These are phyloP conservation scores for Mionectes olivaceus DNA, from an alignment of 2,797 vertebrate species.

Conservation along the genomic window DNA sequence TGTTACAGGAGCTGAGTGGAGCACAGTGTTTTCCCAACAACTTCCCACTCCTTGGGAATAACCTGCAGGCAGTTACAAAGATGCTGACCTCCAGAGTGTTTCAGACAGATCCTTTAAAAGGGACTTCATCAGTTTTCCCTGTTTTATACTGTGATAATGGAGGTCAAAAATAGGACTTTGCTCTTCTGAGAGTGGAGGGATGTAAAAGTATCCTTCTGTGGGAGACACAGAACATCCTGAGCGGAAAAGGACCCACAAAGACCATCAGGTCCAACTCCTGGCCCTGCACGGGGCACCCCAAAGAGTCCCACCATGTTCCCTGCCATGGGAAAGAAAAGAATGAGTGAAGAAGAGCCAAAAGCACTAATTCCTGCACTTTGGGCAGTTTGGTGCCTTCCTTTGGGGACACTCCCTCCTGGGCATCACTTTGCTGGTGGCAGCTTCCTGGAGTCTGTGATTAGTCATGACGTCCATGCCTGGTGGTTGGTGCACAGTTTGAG, in stretches of 20 bases:
- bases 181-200: not conserved
- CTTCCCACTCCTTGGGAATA: not conserved
- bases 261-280: not conserved
- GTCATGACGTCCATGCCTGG: rapidly evolving
- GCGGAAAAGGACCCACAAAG: not conserved
- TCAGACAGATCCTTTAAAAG: not conserved
- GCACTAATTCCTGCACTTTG: not conserved
- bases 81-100: not conserved
- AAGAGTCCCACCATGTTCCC: not conserved
- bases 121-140: not conserved
- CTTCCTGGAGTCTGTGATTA: not conserved
- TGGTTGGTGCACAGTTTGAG: not conserved
- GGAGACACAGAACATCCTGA: not conserved
- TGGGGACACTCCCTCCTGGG: too few relatives aligned
- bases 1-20: not conserved
- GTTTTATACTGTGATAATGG: not conserved
- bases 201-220: not conserved
- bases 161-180: not conserved
- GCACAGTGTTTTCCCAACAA: not conserved
- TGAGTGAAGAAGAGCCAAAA: not conserved
- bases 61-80: not conserved
- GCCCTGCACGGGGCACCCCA: not conserved
- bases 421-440: not conserved
- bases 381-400: not conserved
- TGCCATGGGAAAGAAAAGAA: not conserved